Conservation (phyloP, 2,888 invertebrate species). For the Ochropleura plecta region DNA sequence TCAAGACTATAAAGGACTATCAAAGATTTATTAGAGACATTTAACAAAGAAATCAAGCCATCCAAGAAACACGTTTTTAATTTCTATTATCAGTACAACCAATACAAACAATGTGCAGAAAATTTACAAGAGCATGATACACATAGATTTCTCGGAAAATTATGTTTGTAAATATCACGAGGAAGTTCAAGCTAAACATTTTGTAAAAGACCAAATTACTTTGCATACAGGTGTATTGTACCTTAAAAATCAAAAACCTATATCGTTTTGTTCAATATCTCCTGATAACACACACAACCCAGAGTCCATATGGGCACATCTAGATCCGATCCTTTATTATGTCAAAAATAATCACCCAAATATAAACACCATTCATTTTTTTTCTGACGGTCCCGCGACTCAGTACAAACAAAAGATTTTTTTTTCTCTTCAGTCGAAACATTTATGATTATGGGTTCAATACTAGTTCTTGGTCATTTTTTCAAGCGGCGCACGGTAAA, state of each 20-base stretch:
- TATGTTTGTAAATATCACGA: background rate
- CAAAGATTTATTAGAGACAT: background rate
- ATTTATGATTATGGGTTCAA: conserved; percentile 15
- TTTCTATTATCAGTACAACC: background rate
- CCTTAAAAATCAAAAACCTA: conserved; percentile 5
- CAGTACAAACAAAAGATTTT: background rate
- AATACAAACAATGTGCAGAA: background rate
- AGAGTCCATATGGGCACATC: conserved; percentile 9
- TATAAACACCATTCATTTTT: conserved; percentile 5
- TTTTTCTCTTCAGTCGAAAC: background rate
- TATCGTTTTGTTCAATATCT: conserved; percentile 7
- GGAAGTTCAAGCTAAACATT: conserved; percentile 4
- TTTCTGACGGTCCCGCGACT: conserved; percentile 1
- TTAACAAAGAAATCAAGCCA: background rate
- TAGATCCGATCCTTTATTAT: conserved; percentile 15
- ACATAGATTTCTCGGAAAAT: background rate
- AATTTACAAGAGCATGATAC: background rate
- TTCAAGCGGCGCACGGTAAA: conserved; percentile 10
- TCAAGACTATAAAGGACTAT: background rate
- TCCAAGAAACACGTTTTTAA: background rate
- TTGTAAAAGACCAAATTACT: conserved; percentile 11
- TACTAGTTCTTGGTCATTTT: conserved; percentile 2
- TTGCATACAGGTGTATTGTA: conserved; percentile 14
- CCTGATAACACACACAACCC: conserved; percentile 9
- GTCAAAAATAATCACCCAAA: conserved; percentile 4